phyloP scores from a whole-genome alignment of 2,797 vertebrate genomes.

The Danio jaintianensis region DNA sequence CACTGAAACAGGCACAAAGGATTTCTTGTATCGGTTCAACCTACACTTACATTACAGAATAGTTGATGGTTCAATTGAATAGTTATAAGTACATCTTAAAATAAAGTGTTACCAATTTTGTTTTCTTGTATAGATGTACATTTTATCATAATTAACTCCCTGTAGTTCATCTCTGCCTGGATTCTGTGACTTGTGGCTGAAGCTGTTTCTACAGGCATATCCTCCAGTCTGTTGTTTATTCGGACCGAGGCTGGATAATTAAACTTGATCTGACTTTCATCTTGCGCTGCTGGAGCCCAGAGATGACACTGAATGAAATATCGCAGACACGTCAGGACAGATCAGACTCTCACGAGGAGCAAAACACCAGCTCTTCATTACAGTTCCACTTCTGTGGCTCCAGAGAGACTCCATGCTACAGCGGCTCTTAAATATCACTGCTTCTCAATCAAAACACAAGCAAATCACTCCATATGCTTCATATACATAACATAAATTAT shows the following conservation, averaged over 20 bases:
- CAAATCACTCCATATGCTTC: too few relatives aligned
- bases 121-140: background rate
- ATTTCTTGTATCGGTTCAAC: too few relatives aligned
- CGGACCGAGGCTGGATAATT: constrained; percentile 62
- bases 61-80: too few relatives aligned
- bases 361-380: constrained; percentile 58
- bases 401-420: background rate
- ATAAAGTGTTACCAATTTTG: background rate
- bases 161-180: constrained; percentile 23
- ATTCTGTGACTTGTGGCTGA: constrained; percentile 20
- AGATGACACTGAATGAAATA: constrained; percentile 72
- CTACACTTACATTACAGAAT: too few relatives aligned
- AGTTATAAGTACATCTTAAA: too few relatives aligned
- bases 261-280: constrained; percentile 67
- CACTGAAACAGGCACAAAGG: too few relatives aligned
- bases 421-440: background rate
- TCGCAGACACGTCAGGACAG: constrained; percentile 66
- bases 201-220: constrained; percentile 59
- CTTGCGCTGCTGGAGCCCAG: constrained; percentile 59
- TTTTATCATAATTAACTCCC: background rate
- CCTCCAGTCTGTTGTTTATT: constrained; percentile 65
- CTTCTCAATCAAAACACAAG: background rate
- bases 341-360: constrained; percentile 60
- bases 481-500: too few relatives aligned
- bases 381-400: constrained; percentile 49